Conservation (phyloP, 2,888 invertebrate species). For the Chymomyza fuscimana region DNA sequence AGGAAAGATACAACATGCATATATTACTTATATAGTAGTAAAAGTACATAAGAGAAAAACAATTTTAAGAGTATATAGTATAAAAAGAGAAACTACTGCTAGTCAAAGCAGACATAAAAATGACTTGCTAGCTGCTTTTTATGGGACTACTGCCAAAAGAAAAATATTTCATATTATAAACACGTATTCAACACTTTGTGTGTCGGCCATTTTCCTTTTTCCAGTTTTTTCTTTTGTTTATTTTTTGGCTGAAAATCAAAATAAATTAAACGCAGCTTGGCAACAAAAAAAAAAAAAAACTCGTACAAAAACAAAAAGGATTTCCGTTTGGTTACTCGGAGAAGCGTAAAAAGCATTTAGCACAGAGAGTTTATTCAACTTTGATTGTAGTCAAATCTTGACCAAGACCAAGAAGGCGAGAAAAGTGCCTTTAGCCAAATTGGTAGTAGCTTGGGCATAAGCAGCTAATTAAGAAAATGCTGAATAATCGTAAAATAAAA, state of each 20-base stretch:
- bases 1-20: background rate
- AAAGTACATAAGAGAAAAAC: slow-evolving; percentile 34
- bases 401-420: background rate
- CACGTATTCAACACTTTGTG: slow-evolving; percentile 57
- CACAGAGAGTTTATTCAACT: slow-evolving; percentile 39
- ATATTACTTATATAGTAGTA: slow-evolving; percentile 10
- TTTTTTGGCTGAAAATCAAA: slow-evolving; percentile 48
- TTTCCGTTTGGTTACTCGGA: background rate
- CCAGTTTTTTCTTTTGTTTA: slow-evolving; percentile 28
- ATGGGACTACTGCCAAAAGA: slow-evolving; percentile 41
- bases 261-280: slow-evolving; percentile 50
- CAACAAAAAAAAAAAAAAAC: slow-evolving; percentile 15
- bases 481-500: slow-evolving; percentile 22
- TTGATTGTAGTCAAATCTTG: background rate
- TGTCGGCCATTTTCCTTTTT: slow-evolving; percentile 7
- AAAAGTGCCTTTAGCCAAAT: background rate
- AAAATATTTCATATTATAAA: slow-evolving; percentile 53
- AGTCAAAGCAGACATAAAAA: slow-evolving; percentile 51
- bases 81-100: slow-evolving; percentile 40
- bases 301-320: slow-evolving; percentile 11
- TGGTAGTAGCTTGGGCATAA: slow-evolving; percentile 26
- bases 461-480: slow-evolving; percentile 56
- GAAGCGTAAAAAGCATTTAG: slow-evolving; percentile 1
- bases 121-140: slow-evolving; percentile 37
- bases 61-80: slow-evolving; percentile 31